phyloP scores from a whole-genome alignment of 2,888 invertebrate genomes.

The Troilus luridus region DNA sequence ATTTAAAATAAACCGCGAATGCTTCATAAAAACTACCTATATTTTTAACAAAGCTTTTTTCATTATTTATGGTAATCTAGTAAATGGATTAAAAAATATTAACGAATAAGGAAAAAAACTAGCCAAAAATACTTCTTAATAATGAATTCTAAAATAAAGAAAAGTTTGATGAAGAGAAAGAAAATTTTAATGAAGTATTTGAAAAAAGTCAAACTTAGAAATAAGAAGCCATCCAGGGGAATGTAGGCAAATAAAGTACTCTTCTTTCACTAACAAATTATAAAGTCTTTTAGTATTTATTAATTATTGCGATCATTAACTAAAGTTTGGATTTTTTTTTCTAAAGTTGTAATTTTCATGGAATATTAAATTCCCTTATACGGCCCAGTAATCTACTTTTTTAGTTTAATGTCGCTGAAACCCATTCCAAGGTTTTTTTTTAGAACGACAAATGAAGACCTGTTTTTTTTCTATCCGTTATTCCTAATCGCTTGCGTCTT shows the following conservation, averaged over 20 bases:
- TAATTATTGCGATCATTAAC: constrained; percentile 36
- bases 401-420: no score
- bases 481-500: no score
- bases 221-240: neutral
- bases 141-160: neutral
- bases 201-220: neutral
- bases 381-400: no score
- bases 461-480: no score
- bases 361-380: neutral
- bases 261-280: constrained; percentile 53
- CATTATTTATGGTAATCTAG: neutral
- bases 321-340: constrained; percentile 12
- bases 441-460: no score
- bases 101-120: neutral
- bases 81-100: neutral
- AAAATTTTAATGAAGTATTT: neutral
- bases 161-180: neutral
- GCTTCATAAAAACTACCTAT: neutral
- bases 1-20: neutral
- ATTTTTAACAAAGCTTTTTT: neutral
- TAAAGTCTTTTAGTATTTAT: constrained; percentile 25
- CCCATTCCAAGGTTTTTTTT: no score
- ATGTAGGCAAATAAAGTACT: constrained; percentile 21
- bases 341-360: neutral
- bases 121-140: neutral